Conservation (phyloP, 2,797 vertebrate genomes). For the Tapirus indicus region DNA sequence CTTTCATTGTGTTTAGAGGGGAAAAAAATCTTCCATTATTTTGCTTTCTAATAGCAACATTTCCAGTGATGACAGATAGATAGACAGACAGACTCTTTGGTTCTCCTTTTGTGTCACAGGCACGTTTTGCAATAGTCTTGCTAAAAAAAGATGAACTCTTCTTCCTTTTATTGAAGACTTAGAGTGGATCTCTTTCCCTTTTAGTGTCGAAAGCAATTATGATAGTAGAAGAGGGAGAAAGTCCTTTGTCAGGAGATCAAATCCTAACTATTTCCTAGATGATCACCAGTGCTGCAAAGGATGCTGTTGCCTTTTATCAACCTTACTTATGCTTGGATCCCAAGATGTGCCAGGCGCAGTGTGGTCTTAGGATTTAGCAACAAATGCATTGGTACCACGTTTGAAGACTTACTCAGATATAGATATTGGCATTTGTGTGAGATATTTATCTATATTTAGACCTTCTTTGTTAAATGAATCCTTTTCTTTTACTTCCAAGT, state of each 20-base stretch:
- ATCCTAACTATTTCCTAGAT: neutral
- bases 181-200: neutral
- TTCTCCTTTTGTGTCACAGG: neutral
- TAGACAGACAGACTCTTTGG: neutral
- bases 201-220: neutral
- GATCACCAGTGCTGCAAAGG: neutral
- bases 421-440: neutral
- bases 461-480: neutral
- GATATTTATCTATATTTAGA: neutral
- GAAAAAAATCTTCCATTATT: neutral
- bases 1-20: neutral
- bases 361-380: neutral
- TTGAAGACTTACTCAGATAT: neutral
- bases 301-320: neutral
- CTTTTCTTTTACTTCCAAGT: neutral
- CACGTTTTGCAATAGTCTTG: neutral
- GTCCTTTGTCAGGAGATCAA: neutral
- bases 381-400: neutral
- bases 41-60: neutral
- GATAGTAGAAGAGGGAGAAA: neutral
- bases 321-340: rapidly evolving
- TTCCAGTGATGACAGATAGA: neutral
- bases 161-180: neutral
- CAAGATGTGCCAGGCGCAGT: no score
- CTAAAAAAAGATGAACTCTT: neutral